Conservation (phyloP, 1,140 invertebrate genomes). For the Notospermus geniculatus region DNA sequence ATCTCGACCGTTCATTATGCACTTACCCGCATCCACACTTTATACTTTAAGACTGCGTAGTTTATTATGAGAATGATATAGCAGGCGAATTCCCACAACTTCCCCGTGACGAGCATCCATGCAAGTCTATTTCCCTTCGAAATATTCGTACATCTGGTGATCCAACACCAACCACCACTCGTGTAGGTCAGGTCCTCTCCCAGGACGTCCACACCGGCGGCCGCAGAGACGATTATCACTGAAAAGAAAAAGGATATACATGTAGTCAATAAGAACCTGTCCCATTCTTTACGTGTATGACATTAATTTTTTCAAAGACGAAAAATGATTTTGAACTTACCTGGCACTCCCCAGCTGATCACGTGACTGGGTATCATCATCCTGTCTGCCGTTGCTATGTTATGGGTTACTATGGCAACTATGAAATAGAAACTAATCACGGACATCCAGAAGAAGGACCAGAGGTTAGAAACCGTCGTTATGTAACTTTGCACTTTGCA, state of each 20-base stretch:
- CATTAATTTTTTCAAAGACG: too few relatives aligned
- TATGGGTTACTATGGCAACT: not conserved
- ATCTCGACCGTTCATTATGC: too few relatives aligned
- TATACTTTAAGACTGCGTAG: not conserved
- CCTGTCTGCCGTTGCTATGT: not conserved
- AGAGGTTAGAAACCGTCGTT: not conserved
- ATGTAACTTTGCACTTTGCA: slow-evolving; percentile 4
- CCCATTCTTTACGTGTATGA: too few relatives aligned
- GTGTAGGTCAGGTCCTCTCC: not conserved
- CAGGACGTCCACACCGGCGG: not conserved
- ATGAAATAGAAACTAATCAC: slow-evolving; percentile 1
- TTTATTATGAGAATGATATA: not conserved
- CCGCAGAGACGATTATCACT: not conserved
- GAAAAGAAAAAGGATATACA: not conserved
- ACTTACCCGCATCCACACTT: not conserved
- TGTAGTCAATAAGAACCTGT: too few relatives aligned
- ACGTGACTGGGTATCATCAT: not conserved
- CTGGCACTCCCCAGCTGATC: not conserved
- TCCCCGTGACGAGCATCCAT: slow-evolving; percentile 2
- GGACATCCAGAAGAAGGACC: slow-evolving; percentile 3
- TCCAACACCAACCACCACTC: slow-evolving; percentile 7
- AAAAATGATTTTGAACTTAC: not conserved
- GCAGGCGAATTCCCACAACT: not conserved
- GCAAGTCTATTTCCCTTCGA: not conserved
- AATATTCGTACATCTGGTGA: not conserved